These are phyloP conservation scores for Dyspetes luteomarginatus DNA, from an alignment of 2,888 invertebrate species.

Conservation along the genomic window DNA sequence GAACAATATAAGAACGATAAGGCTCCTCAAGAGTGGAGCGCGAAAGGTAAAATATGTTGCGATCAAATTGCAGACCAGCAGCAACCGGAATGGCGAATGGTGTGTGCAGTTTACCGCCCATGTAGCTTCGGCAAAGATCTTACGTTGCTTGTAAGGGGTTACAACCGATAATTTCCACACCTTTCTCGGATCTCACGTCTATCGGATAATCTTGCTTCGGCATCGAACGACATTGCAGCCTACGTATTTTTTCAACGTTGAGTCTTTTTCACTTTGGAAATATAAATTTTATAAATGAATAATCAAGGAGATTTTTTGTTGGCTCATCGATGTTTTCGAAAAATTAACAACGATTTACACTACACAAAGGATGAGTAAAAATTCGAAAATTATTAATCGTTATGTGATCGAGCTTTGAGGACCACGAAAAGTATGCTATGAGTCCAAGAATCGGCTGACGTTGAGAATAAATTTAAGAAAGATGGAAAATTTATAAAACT, in stretches of 20 bases:
- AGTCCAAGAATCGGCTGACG: too few species aligned
- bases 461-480: too few species aligned
- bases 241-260: constrained; percentile 36
- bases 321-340: too few species aligned
- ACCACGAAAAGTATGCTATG: too few species aligned
- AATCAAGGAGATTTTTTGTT: too few species aligned
- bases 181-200: constrained; percentile 46
- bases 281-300: too few species aligned
- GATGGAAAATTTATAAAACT: too few species aligned
- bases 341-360: too few species aligned
- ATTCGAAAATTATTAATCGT: too few species aligned
- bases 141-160: not conserved
- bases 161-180: constrained; percentile 44
- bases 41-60: constrained; percentile 64
- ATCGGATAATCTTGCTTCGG: constrained; percentile 38
- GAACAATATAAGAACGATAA: constrained; percentile 70
- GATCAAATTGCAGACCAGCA: constrained; percentile 68
- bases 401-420: too few species aligned
- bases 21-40: constrained; percentile 23
- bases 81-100: not conserved
- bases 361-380: too few species aligned
- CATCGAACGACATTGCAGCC: not conserved
- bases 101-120: constrained; percentile 5
- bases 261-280: too few species aligned
- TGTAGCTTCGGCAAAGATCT: constrained; percentile 5